Evolutionary conservation across 2,113 vertebrate genomes (phyloP).

Genomic region (Taxidea taxus): DNA sequence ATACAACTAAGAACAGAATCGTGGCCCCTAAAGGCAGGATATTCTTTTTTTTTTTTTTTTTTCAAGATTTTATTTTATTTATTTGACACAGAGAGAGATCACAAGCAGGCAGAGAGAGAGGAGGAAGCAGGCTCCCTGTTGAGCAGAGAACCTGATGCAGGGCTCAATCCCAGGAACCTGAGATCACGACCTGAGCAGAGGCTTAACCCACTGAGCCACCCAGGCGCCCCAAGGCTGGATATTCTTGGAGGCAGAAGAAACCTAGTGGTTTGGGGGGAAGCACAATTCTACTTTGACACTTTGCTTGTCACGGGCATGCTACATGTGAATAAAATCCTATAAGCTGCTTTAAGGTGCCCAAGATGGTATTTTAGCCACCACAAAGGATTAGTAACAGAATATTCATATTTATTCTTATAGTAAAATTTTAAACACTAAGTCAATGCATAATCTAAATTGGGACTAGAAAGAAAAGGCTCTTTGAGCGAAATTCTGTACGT

Average conservation of each 20-base stretch:
- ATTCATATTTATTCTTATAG: slow-evolving; percentile 44
- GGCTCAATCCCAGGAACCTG: too few relatives aligned
- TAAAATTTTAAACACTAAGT: slow-evolving; percentile 52
- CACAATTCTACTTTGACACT: background rate
- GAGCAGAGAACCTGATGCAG: too few relatives aligned
- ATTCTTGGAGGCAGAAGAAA: background rate
- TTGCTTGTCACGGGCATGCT: background rate
- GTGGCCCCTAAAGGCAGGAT: background rate
- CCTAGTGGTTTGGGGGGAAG: background rate
- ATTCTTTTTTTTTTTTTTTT: too few relatives aligned
- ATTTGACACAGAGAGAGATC: too few relatives aligned
- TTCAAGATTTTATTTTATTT: too few relatives aligned
- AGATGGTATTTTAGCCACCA: background rate
- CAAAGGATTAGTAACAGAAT: slow-evolving; percentile 29
- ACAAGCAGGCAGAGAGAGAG: too few relatives aligned
- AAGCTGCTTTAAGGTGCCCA: background rate
- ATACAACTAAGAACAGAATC: background rate
- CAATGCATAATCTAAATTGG: slow-evolving; percentile 55
- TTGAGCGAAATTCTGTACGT: slow-evolving; percentile 35
- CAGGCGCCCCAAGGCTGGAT: background rate
- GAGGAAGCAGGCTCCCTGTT: too few relatives aligned
- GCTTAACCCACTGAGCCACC: too few relatives aligned
- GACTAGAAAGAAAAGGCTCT: slow-evolving; percentile 49
- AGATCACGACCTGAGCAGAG: too few relatives aligned
- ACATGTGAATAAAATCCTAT: slow-evolving; percentile 7